These are phyloP conservation scores for Allophyes oxyacanthae DNA, from an alignment of 2,888 invertebrate genomes.

Conservation along the genomic window DNA sequence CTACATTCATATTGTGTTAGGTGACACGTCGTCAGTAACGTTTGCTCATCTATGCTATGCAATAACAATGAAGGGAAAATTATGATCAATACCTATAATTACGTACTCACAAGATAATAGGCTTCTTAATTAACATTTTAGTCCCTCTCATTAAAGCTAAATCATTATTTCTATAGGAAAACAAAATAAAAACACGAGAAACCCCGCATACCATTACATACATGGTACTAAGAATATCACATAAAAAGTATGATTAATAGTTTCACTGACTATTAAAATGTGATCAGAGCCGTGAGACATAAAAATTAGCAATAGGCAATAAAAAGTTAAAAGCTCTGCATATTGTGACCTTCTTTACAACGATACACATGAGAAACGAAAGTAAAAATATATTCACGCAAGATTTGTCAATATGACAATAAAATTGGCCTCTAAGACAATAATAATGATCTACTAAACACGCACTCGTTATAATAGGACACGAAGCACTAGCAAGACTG, in stretches of 20 bases:
- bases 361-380: constrained; percentile 22
- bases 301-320: constrained; percentile 45
- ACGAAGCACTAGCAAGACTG: too few relatives aligned
- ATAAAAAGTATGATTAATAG: constrained; percentile 40
- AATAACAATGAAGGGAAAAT: constrained; percentile 8
- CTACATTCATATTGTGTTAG: too few relatives aligned
- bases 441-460: too few relatives aligned
- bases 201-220: constrained; percentile 24
- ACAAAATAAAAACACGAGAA: constrained; percentile 26
- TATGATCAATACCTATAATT: not conserved
- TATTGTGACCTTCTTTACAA: constrained; percentile 35
- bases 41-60: not conserved
- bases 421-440: too few relatives aligned
- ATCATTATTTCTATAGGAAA: constrained; percentile 15
- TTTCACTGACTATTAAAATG: constrained; percentile 51
- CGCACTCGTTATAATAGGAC: too few relatives aligned
- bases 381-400: constrained; percentile 18
- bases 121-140: not conserved
- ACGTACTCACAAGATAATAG: not conserved
- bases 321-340: constrained; percentile 42
- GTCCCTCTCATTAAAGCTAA: constrained; percentile 14
- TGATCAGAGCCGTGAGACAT: constrained; percentile 47
- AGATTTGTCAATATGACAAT: too few relatives aligned
- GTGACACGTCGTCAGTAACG: too few relatives aligned
- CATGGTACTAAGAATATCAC: constrained; percentile 17